phyloP scores from a whole-genome alignment of 2,113 vertebrate genomes.

The Strix uralensis region DNA sequence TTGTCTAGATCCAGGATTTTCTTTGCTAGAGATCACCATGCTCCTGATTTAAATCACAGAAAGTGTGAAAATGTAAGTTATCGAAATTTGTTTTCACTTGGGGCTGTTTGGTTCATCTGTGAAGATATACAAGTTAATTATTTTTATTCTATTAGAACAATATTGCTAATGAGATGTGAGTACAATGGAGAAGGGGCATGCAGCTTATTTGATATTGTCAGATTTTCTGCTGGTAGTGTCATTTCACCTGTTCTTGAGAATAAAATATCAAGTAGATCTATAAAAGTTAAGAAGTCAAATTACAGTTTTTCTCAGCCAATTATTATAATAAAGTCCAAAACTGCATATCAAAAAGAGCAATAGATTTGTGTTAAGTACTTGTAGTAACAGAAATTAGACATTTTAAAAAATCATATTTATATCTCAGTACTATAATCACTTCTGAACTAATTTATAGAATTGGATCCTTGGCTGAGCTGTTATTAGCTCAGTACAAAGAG shows the following conservation, averaged over 20 bases:
- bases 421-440: not conserved
- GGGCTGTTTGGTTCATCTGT: not conserved
- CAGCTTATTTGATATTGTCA: not conserved
- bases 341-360: not conserved
- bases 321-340: not conserved
- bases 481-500: not conserved
- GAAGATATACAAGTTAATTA: conserved; percentile 27
- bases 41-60: not conserved
- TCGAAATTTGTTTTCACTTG: not conserved
- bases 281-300: not conserved
- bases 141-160: conserved; percentile 47
- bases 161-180: not conserved
- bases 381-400: not conserved
- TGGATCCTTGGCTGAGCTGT: not conserved
- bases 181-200: not conserved
- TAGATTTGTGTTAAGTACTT: not conserved
- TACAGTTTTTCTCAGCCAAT: not conserved
- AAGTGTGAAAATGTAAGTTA: conserved; percentile 1
- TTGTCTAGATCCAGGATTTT: not conserved
- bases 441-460: not conserved
- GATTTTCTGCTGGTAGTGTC: not conserved
- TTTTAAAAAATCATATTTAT: not conserved
- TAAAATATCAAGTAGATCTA: not conserved
- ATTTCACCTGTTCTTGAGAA: not conserved
- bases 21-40: not conserved